Evolutionary conservation across 1,140 invertebrate genomes (phyloP), one percentile per base, ranked within the genome.

Genomic region (Lasioglossum baleicum): DNA sequence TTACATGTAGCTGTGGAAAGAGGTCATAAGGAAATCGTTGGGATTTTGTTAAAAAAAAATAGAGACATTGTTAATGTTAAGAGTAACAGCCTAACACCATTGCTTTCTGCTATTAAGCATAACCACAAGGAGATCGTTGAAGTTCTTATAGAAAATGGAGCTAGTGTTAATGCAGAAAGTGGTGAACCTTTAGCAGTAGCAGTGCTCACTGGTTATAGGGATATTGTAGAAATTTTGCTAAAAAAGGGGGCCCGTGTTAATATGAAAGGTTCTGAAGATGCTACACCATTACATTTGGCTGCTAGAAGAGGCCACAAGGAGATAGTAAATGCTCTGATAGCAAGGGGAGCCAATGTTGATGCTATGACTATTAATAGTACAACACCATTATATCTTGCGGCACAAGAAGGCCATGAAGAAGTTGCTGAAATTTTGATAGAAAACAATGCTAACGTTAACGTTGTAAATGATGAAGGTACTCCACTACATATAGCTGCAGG

Each of bases 301-400:
- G 93, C 92, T 78, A 92, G 92, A 81, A 93, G 92, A 76, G 92
- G 92, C 1, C 92, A 94, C 69, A 84, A 88, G 44, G 90, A 93
- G 44, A 92, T 94, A 13, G 93, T 93, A 7, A 88, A 93, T 64
- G 84, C 88, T 0, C 73, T 94, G 15, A 40, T 94, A 20, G 88
- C 89, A 13, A 90, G 90, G 15, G 93, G 92, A 0, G 93, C 91
- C 0, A 88, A 94, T 87, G 90, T 93, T 4, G 92, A 94, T 79
- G 90, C 91, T 68, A 90, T 91, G 17, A 94, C 93, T 81, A 91
- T 92, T 67, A 89, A 88, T 56, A 91, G 92, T 1, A 91, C 92
- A 76, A 94, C 94, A 11, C 90, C 93, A 0, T 86, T 94, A 67
- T 92, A 94, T 77, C 92, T 94, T 69, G 93, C 94, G 20, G 92